These are phyloP conservation scores for Pristis pectinata DNA, from an alignment of 2,797 vertebrate genomes.

Conservation along the genomic window DNA sequence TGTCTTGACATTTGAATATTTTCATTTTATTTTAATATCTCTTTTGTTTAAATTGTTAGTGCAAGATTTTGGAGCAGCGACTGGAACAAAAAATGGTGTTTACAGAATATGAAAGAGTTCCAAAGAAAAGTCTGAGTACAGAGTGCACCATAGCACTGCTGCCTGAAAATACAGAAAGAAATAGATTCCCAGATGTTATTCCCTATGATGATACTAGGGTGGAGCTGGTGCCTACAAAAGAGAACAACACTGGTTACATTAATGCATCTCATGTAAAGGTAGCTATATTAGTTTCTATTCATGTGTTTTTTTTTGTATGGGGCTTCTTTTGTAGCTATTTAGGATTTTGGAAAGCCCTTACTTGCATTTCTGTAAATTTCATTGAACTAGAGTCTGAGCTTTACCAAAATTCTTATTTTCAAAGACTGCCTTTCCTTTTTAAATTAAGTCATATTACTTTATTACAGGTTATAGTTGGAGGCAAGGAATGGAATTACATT, in stretches of 20 bases:
- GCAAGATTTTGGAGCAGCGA: constrained; percentile 77
- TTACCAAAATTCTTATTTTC: not conserved
- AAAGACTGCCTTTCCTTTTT: not conserved
- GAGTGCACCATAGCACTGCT: constrained; percentile 73
- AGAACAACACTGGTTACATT: constrained; percentile 97
- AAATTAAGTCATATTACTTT: constrained; percentile 30
- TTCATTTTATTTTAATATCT: not conserved
- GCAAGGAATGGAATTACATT: constrained; percentile 92
- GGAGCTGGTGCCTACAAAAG: constrained; percentile 94
- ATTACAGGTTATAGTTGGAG: constrained; percentile 71
- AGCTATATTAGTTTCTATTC: constrained; percentile 37
- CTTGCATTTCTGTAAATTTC: not conserved
- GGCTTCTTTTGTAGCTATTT: not conserved
- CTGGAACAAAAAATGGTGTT: constrained; percentile 84
- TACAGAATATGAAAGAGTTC: constrained; percentile 84
- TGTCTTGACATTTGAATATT: not conserved
- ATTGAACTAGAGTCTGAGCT: not conserved
- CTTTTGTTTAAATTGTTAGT: constrained; percentile 55
- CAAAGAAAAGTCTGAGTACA: constrained; percentile 61
- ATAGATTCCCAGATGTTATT: constrained; percentile 90
- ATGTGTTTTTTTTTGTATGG: not conserved
- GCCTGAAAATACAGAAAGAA: constrained; percentile 83
- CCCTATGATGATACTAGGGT: constrained; percentile 87
- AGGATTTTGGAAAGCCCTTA: not conserved
- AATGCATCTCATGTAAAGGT: constrained; percentile 91